Evolutionary conservation across 2,797 vertebrate species (phyloP).

Genomic region (Pipistrellus nathusii): DNA sequence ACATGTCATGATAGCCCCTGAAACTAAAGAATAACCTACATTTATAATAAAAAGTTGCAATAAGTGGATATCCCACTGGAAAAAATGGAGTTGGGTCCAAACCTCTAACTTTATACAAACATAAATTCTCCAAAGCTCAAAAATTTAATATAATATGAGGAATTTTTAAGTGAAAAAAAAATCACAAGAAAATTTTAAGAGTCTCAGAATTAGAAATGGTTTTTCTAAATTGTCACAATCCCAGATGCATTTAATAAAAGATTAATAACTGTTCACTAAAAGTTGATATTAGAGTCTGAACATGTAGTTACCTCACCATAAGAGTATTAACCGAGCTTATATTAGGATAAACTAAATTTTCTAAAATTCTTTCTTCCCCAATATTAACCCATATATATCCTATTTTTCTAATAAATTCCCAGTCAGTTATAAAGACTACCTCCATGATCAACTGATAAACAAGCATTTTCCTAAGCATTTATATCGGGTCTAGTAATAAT

Average conservation of each 20-base stretch:
- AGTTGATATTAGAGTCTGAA: neutral
- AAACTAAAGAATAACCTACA: constrained; percentile 30
- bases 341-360: neutral
- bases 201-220: no score
- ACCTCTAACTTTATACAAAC: neutral
- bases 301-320: neutral
- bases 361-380: neutral
- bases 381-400: neutral
- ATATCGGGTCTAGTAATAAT: no score
- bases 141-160: no score
- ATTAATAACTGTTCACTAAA: no score
- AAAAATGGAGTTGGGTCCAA: neutral
- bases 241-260: no score
- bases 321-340: neutral
- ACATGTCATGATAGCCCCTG: no score
- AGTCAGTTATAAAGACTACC: neutral
- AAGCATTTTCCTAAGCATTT: no score
- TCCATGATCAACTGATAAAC: neutral
- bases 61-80: neutral
- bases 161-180: no score
- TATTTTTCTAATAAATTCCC: neutral
- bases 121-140: no score
- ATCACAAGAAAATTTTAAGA: no score
- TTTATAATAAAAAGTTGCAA: neutral
- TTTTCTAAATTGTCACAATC: no score